A percentile compares a stretch with the other conserved stretches of the same genome.
These are phyloP conservation scores for Pycnonotus jocosus DNA, from an alignment of 2,113 vertebrate species.

Conservation along the genomic window DNA sequence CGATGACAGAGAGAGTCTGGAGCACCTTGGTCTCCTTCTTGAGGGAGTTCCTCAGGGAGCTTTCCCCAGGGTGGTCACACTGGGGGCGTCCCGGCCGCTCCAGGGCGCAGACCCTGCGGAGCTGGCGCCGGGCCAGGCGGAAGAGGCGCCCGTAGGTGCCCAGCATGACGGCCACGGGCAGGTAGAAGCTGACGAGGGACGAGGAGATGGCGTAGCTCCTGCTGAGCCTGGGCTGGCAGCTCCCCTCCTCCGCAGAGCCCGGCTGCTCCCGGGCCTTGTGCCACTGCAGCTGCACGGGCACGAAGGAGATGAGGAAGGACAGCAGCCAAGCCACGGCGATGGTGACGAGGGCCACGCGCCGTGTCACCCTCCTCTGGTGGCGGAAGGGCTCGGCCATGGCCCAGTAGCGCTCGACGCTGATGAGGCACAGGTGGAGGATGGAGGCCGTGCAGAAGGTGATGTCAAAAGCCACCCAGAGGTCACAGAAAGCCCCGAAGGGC, in stretches of 20 bases:
- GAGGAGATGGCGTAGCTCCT: conserved; percentile 78
- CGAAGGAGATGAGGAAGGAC: conserved; percentile 80
- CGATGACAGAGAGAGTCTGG: conserved; percentile 79
- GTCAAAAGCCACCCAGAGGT: conserved; percentile 81
- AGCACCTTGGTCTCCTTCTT: conserved; percentile 82
- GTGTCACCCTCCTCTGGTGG: conserved; percentile 75
- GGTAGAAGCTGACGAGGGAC: conserved; percentile 68
- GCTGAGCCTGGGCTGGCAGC: conserved; percentile 76
- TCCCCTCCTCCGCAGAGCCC: not conserved
- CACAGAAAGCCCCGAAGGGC: conserved; percentile 79
- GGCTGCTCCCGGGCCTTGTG: conserved; percentile 56
- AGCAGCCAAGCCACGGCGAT: conserved; percentile 75
- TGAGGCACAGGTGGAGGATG: conserved; percentile 79
- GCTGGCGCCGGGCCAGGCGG: conserved; percentile 74
- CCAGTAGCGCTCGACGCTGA: conserved; percentile 81
- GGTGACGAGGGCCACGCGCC: conserved; percentile 67
- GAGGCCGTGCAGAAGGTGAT: conserved; percentile 81
- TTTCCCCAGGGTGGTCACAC: conserved; percentile 30
- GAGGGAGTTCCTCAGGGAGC: conserved; percentile 72
- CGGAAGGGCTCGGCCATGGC: conserved; percentile 78
- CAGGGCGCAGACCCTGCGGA: conserved; percentile 75
- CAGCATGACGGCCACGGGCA: conserved; percentile 79
- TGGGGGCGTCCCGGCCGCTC: conserved; percentile 34
- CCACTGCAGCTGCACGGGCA: conserved; percentile 79
- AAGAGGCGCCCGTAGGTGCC: conserved; percentile 79